A percentile compares a stretch with the other conserved stretches of the same genome.
Evolutionary conservation across 2,113 vertebrate genomes (phyloP).

Genomic region (Pollimyrus isidori): DNA sequence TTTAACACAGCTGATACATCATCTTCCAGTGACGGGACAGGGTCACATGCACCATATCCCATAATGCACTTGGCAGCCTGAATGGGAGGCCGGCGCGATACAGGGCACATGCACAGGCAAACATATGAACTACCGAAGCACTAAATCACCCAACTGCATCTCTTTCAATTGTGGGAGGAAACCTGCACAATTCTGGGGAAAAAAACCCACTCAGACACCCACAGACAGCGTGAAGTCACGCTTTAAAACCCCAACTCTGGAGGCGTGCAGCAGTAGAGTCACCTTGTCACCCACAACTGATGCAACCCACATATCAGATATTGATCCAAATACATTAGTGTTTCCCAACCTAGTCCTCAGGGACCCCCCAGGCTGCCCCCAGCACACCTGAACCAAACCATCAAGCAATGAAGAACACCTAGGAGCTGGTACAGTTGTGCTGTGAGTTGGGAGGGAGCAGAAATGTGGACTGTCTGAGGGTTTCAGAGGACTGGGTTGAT

Average conservation of each 20-base stretch:
- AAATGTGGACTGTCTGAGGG: background rate
- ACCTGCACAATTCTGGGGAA: background rate
- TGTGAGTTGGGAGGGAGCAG: background rate
- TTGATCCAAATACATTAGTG: background rate
- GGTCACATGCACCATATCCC: background rate
- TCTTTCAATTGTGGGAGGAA: background rate
- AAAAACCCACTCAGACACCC: background rate
- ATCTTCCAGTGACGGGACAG: background rate
- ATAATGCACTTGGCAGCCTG: background rate
- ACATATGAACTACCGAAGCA: background rate
- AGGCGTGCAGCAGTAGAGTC: background rate
- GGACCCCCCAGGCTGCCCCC: background rate
- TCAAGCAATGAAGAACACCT: background rate
- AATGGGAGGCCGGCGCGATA: background rate
- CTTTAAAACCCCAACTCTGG: background rate
- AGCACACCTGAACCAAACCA: background rate
- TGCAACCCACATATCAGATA: background rate
- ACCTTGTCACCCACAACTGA: background rate
- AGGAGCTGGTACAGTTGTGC: background rate
- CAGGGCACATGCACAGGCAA: background rate
- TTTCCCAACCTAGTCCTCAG: background rate
- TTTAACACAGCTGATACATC: background rate
- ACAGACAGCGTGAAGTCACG: background rate
- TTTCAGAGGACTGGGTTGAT: background rate
- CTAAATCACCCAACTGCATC: background rate